These are phyloP conservation scores for Hedychridium roseum DNA, from an alignment of 2,888 invertebrate genomes.

Conservation along the genomic window DNA sequence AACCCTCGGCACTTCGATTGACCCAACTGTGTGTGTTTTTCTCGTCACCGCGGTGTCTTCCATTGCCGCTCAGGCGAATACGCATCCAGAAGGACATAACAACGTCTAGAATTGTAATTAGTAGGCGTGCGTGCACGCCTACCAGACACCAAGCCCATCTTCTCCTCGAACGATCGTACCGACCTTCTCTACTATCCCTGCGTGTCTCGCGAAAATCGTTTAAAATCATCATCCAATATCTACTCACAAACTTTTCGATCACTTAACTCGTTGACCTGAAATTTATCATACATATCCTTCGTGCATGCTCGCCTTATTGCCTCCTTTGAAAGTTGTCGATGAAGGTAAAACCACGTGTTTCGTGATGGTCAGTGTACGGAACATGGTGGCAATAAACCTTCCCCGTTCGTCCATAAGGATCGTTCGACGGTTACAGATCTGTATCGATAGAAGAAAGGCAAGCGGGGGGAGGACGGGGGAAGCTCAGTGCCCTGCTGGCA, in stretches of 20 bases:
- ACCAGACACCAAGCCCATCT: slow-evolving; percentile 51
- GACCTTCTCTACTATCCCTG: too few species aligned
- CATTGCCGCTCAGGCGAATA: slow-evolving; percentile 12
- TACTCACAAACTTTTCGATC: slow-evolving; percentile 30
- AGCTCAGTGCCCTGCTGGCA: slow-evolving; percentile 24
- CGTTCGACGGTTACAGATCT: slow-evolving; percentile 57
- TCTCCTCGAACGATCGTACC: too few species aligned
- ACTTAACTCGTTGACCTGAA: slow-evolving; percentile 12
- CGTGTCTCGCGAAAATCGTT: slow-evolving; percentile 44
- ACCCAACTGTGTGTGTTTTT: slow-evolving; percentile 58
- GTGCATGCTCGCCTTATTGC: too few species aligned
- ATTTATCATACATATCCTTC: too few species aligned
- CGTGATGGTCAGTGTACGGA: too few species aligned
- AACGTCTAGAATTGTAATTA: slow-evolving; percentile 61
- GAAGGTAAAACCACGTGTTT: too few species aligned
- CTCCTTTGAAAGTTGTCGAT: too few species aligned
- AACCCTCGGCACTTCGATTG: slow-evolving; percentile 59
- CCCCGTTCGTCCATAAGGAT: slow-evolving; percentile 8
- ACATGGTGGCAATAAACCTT: slow-evolving; percentile 7
- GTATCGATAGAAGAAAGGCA: slow-evolving; percentile 54
- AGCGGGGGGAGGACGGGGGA: slow-evolving; percentile 46
- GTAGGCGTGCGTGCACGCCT: slow-evolving; percentile 62
- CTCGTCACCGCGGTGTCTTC: slow-evolving; percentile 38
- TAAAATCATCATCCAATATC: too few species aligned
- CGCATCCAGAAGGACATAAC: slow-evolving; percentile 38